phyloP scores from a whole-genome alignment of 2,113 vertebrate species.

The Calonectris borealis region DNA sequence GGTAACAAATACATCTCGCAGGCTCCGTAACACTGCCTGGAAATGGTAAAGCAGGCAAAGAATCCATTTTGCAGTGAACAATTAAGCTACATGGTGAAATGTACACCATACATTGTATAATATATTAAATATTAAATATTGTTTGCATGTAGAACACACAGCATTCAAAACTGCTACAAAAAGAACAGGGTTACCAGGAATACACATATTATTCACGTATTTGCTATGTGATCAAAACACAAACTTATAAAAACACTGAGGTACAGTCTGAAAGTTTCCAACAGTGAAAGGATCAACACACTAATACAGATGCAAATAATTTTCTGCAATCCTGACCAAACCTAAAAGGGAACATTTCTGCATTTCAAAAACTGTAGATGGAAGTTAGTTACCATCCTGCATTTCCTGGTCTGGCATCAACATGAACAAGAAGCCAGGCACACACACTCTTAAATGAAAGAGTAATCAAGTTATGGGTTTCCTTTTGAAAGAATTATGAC shows the following conservation, averaged over 20 bases:
- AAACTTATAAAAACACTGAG: background rate
- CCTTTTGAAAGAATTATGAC: background rate
- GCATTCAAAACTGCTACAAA: background rate
- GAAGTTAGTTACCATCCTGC: background rate
- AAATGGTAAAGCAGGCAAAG: background rate
- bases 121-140: rapidly evolving
- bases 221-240: background rate
- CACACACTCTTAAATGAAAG: background rate
- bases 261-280: background rate
- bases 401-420: background rate
- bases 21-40: background rate
- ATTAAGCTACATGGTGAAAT: background rate
- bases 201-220: rapidly evolving
- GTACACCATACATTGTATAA: rapidly evolving
- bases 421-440: background rate
- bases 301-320: background rate
- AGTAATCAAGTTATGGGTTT: background rate
- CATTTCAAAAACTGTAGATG: background rate
- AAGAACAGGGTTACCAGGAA: background rate
- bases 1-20: rapidly evolving
- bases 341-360: background rate
- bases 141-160: background rate
- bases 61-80: background rate
- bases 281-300: background rate
- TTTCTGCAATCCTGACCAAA: background rate